Evolutionary conservation across 2,797 vertebrate genomes (phyloP), one percentile per base, ranked within the genome.

Genomic region (Bovichtus diacanthus): DNA sequence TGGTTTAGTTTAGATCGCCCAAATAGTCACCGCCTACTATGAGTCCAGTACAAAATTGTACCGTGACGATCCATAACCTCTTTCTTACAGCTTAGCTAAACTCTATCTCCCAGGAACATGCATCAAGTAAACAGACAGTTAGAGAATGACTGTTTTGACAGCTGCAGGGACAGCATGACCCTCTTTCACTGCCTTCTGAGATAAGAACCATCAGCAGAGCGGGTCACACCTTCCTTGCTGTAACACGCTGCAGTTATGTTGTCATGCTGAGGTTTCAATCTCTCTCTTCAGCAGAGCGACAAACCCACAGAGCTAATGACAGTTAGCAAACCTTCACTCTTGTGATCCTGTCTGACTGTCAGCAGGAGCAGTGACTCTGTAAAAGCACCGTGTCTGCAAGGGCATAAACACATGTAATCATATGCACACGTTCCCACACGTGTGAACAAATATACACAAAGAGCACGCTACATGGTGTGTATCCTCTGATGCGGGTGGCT

Each of bases 201-300:
- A 92, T 90, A 88, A 91, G 81, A 88, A 82, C 74, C 88, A 90
- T 92, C 87, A 91, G 80, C 58, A 78, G 72, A 81, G 84, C 59
- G 56, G 74, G 87, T 78, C 83, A 88, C 82, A 53, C 89, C 85
- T 89, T 75, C 56, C 9, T 55, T 80, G 76, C 50, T 84, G 60
- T 66, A 90, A 83, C 81, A 81, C 12, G 43, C 70, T 76, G 79
- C 74, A 73, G 78, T 84, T 76, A 87, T 68, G 69, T 55, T 82
- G 77, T 88, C 86, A 83, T 80, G 39, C 60, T 71, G 56, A 71
- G 78, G 74, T 85, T 84, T 82, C 23, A 46, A 61, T 86, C 83
- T 66, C 68, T 84, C 74, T 70, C 41, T 46, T 29, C 18, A 13
- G 36, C 74, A 29, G 68, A 73, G 67, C 16, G 27, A n/a, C 60